Evolutionary conservation across 2,888 invertebrate genomes (phyloP).

Genomic region (Ashinkailepas kermadecensis): DNA sequence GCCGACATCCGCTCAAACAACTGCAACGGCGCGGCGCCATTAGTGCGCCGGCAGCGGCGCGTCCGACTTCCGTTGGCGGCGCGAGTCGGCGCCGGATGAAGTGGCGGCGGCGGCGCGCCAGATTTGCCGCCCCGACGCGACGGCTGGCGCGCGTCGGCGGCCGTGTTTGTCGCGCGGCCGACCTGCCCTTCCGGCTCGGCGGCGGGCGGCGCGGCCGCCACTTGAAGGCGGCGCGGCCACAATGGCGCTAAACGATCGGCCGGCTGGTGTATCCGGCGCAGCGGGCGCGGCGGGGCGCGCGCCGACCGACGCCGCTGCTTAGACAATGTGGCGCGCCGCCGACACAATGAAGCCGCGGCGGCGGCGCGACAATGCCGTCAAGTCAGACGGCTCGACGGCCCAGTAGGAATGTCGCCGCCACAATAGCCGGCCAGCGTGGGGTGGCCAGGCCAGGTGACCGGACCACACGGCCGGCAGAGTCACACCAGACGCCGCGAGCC

Average conservation of each 20-base stretch:
- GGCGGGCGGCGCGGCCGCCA: no score
- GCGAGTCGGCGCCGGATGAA: not conserved
- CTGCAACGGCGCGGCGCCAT: not conserved
- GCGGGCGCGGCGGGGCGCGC: constrained; percentile 17
- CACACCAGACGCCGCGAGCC: not conserved
- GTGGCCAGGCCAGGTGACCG: not conserved
- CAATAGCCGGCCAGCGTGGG: not conserved
- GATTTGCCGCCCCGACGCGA: no score
- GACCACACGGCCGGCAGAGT: not conserved
- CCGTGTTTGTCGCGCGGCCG: not conserved
- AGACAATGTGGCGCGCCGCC: constrained; percentile 7
- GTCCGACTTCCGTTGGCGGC: not conserved
- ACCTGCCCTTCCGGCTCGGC: no score
- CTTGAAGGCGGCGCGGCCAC: constrained; percentile 8
- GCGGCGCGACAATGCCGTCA: not conserved
- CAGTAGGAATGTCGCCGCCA: not conserved
- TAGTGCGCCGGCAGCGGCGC: not conserved
- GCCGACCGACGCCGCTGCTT: constrained; percentile 4
- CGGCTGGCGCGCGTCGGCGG: no score
- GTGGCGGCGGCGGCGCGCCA: not conserved
- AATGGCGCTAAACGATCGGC: constrained; percentile 10
- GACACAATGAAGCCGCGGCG: not conserved
- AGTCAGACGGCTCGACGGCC: not conserved
- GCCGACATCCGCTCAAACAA: not conserved
- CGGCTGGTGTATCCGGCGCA: not conserved